These are phyloP conservation scores for Alcis repandata DNA, from an alignment of 2,888 invertebrate species.

Conservation along the genomic window DNA sequence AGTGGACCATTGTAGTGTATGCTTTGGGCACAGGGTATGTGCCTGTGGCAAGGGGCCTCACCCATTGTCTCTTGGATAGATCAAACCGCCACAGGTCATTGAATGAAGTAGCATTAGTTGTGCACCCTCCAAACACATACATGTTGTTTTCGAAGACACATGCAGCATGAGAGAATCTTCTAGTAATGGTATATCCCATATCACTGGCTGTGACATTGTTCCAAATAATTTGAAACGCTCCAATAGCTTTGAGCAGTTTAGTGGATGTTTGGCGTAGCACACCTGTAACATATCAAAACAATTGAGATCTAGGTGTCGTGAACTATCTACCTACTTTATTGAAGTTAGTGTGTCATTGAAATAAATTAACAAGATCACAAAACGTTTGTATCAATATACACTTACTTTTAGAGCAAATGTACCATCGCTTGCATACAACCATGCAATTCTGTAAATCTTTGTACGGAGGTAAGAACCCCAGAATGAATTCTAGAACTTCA, in stretches of 20 bases:
- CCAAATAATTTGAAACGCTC: slow-evolving; percentile 92
- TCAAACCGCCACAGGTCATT: slow-evolving; percentile 98
- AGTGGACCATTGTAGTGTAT: slow-evolving; percentile 96
- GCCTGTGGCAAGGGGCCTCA: slow-evolving; percentile 92
- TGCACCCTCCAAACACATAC: slow-evolving; percentile 98
- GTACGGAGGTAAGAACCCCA: slow-evolving; percentile 95
- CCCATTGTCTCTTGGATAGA: slow-evolving; percentile 94
- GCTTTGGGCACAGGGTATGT: slow-evolving; percentile 98
- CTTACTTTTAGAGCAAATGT: slow-evolving; percentile 93
- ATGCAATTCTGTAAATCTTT: slow-evolving; percentile 95
- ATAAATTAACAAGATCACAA: not conserved
- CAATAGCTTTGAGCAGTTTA: slow-evolving; percentile 92
- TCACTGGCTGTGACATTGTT: slow-evolving; percentile 87
- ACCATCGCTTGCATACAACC: slow-evolving; percentile 95
- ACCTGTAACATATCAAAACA: slow-evolving; percentile 87
- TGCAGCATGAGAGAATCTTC: slow-evolving; percentile 96
- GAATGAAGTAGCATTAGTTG: slow-evolving; percentile 96
- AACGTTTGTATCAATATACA: slow-evolving; percentile 43
- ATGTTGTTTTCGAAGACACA: slow-evolving; percentile 94
- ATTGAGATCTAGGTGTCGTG: not conserved
- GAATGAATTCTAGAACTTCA: slow-evolving; percentile 96
- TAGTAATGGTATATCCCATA: slow-evolving; percentile 92
- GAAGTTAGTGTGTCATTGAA: not conserved
- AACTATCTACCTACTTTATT: not conserved
- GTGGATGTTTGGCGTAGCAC: slow-evolving; percentile 91